Conservation (phyloP, 2,888 invertebrate species). For the Pyrrhia umbra region DNA sequence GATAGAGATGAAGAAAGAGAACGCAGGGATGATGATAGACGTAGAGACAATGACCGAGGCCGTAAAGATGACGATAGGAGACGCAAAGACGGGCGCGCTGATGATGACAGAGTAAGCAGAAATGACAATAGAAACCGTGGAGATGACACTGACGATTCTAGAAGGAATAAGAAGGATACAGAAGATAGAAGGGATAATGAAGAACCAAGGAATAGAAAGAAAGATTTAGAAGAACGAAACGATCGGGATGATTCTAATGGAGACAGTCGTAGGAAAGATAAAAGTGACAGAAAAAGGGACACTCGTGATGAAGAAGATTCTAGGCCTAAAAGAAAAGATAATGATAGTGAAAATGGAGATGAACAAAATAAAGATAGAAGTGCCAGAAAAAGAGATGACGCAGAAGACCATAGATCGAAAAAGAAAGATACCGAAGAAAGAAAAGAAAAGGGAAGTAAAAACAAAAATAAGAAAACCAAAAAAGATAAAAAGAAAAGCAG, state of each 20-base stretch:
- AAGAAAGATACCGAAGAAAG: conserved; percentile 31
- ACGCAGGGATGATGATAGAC: conserved; percentile 34
- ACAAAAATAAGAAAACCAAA: conserved; percentile 62
- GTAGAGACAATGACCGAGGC: conserved; percentile 27
- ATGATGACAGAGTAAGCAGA: conserved; percentile 48
- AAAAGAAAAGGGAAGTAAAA: conserved; percentile 33
- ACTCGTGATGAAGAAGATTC: conserved; percentile 26
- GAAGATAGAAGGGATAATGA: conserved; percentile 50
- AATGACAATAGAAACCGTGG: conserved; percentile 43
- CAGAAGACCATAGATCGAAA: conserved; percentile 41
- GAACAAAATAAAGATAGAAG: conserved; percentile 23
- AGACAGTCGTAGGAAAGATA: conserved; percentile 44
- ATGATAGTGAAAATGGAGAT: conserved; percentile 30
- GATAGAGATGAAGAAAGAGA: conserved; percentile 30
- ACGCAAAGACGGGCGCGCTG: conserved; percentile 19
- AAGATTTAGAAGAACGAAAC: conserved; percentile 29
- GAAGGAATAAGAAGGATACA: conserved; percentile 49
- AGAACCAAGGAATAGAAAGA: conserved; percentile 50
- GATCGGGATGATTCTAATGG: conserved; percentile 37
- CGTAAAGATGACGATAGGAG: conserved; percentile 32
- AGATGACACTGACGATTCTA: conserved; percentile 39
- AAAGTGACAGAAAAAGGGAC: conserved; percentile 50
- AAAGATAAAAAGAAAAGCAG: conserved; percentile 42
- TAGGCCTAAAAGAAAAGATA: conserved; percentile 35
- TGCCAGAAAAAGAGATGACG: conserved; percentile 32